A percentile compares a stretch with the other conserved stretches of the same genome.
These are phyloP conservation scores for Sicus ferrugineus DNA, from an alignment of 2,888 invertebrate species.

Conservation along the genomic window DNA sequence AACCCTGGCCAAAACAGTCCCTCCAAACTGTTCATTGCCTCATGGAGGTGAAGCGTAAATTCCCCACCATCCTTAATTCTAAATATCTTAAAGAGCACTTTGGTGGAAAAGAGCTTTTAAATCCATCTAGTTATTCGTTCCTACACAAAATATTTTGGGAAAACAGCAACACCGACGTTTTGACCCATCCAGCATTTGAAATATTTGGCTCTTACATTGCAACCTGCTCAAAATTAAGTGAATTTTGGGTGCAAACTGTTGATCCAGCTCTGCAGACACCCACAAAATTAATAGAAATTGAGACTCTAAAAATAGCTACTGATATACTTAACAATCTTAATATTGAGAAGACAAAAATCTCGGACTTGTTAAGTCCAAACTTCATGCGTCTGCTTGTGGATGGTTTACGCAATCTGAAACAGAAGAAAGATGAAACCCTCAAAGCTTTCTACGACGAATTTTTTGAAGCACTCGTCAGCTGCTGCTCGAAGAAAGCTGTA, in stretches of 20 bases:
- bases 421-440: conserved; percentile 49
- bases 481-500: conserved; percentile 66
- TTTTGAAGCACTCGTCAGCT: conserved; percentile 66
- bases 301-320: conserved; percentile 69
- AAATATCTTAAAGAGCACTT: conserved; percentile 68
- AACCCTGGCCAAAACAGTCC: conserved; percentile 71
- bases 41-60: conserved; percentile 64
- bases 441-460: conserved; percentile 64
- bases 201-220: conserved; percentile 68
- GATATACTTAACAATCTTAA: conserved; percentile 64
- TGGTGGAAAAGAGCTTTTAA: conserved; percentile 68
- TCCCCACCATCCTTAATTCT: conserved; percentile 66
- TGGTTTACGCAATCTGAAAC: conserved; percentile 68
- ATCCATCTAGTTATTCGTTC: conserved; percentile 68
- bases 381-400: conserved; percentile 72
- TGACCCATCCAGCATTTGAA: conserved; percentile 73
- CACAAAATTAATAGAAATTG: conserved; percentile 70
- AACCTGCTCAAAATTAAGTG: conserved; percentile 65
- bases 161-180: conserved; percentile 55
- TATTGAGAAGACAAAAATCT: conserved; percentile 64
- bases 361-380: conserved; percentile 71
- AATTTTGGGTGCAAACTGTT: conserved; percentile 70
- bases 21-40: conserved; percentile 74
- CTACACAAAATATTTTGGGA: conserved; percentile 73
- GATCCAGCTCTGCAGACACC: conserved; percentile 65